A percentile compares a stretch with the other conserved stretches of the same genome.
Conservation (phyloP, 2,113 vertebrate genomes). For the Hymenochirus boettgeri region DNA sequence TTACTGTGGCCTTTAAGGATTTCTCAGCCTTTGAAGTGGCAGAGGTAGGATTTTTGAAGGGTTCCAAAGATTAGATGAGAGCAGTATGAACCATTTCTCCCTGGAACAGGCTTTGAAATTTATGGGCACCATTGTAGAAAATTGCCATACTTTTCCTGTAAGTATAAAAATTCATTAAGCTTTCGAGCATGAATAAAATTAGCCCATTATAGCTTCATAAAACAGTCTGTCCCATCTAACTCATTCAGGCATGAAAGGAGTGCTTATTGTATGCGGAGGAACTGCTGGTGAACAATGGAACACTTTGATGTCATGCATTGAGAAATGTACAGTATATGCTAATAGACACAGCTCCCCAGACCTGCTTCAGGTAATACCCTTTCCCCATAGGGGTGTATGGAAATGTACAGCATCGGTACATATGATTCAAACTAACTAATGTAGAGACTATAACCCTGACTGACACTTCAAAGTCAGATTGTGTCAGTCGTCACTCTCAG, state of each 20-base stretch:
- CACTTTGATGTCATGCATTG: not conserved
- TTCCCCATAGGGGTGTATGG: not conserved
- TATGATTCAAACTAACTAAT: not conserved
- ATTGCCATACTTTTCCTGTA: slow-evolving; percentile 6
- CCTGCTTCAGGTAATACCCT: not conserved
- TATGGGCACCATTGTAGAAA: not conserved
- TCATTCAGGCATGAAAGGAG: not conserved
- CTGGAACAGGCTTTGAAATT: not conserved
- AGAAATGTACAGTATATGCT: not conserved
- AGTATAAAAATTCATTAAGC: slow-evolving; percentile 13
- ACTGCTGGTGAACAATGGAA: not conserved
- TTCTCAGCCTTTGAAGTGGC: no score
- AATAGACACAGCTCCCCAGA: not conserved
- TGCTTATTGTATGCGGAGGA: not conserved
- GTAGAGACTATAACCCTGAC: not conserved
- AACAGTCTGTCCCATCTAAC: not conserved
- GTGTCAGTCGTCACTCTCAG: not conserved
- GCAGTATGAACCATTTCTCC: not conserved
- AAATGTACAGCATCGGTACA: not conserved
- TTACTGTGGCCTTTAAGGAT: no score
- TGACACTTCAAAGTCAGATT: not conserved
- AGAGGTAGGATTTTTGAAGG: no score
- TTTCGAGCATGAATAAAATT: slow-evolving; percentile 1
- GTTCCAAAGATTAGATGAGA: not conserved
- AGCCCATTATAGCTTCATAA: not conserved